A percentile compares a stretch with the other conserved stretches of the same genome.
Evolutionary conservation across 2,888 invertebrate genomes (phyloP).

Genomic region (Pachydiplax longipennis): DNA sequence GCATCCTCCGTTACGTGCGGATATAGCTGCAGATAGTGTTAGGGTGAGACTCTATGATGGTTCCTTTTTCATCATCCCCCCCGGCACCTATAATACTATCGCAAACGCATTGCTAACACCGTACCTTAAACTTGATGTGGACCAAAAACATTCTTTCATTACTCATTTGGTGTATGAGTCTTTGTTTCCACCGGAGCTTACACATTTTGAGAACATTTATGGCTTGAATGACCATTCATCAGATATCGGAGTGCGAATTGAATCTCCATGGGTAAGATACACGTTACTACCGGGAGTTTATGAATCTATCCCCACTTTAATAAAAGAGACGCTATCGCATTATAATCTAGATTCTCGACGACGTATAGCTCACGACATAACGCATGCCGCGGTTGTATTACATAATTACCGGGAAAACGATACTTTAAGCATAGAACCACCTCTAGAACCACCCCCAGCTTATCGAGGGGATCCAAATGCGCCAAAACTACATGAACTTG

Average conservation of each 20-base stretch:
- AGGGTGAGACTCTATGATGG: not conserved
- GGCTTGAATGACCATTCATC: too few relatives aligned
- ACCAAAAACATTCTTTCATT: not conserved
- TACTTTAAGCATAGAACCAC: not conserved
- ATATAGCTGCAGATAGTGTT: not conserved
- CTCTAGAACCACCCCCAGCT: not conserved
- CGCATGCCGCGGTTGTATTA: too few relatives aligned
- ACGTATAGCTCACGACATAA: too few relatives aligned
- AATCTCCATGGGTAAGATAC: too few relatives aligned
- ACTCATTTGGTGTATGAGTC: not conserved
- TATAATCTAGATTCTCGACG: too few relatives aligned
- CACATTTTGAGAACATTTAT: too few relatives aligned
- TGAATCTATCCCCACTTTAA: too few relatives aligned
- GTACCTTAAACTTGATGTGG: not conserved
- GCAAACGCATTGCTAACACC: not conserved
- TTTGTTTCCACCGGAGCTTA: not conserved
- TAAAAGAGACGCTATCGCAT: too few relatives aligned
- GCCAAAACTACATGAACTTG: not conserved
- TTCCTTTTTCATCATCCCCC: not conserved
- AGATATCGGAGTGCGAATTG: too few relatives aligned
- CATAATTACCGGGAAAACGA: too few relatives aligned
- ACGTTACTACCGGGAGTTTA: too few relatives aligned
- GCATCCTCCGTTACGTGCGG: not conserved
- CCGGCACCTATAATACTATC: not conserved
- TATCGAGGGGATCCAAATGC: not conserved